phyloP scores from a whole-genome alignment of 1,140 invertebrate genomes.

The Drosophila baimaii region DNA sequence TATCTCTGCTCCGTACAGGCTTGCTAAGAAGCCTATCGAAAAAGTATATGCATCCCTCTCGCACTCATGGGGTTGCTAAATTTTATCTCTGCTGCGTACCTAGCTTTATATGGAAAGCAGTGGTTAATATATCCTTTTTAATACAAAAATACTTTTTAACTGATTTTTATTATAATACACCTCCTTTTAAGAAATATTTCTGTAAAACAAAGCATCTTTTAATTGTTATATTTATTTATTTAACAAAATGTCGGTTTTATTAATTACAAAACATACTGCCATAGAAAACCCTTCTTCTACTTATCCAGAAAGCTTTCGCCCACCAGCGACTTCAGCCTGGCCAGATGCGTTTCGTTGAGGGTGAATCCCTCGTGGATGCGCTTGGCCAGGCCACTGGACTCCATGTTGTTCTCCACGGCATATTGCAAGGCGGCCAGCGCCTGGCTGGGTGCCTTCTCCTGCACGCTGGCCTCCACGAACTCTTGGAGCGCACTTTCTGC shows the following conservation, averaged over 20 bases:
- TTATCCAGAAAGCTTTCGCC: constrained; percentile 81
- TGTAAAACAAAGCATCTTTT: too few species aligned
- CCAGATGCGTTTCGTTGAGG: constrained; percentile 85
- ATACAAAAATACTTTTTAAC: too few species aligned
- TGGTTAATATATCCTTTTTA: too few species aligned
- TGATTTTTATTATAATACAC: too few species aligned
- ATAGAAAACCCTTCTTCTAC: constrained; percentile 31
- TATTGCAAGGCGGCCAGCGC: constrained; percentile 86
- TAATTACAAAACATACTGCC: constrained; percentile 22
- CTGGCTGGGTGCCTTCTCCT: constrained; percentile 84
- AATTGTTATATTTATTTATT: constrained; percentile 15
- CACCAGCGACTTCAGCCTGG: constrained; percentile 85
- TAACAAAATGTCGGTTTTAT: constrained; percentile 11
- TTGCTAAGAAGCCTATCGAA: too few species aligned
- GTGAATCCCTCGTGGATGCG: constrained; percentile 84
- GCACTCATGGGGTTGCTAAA: too few species aligned
- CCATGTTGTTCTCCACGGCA: constrained; percentile 85
- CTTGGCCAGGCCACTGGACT: constrained; percentile 83
- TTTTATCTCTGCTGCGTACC: too few species aligned
- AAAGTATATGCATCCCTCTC: too few species aligned
- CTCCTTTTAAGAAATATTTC: too few species aligned
- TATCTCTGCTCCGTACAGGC: too few species aligned
- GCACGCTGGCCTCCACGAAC: constrained; percentile 85
- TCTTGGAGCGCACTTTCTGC: constrained; percentile 83
- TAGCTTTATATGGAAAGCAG: too few species aligned